Conservation (phyloP, 2,113 vertebrate genomes). For the Ageneiosus marmoratus region DNA sequence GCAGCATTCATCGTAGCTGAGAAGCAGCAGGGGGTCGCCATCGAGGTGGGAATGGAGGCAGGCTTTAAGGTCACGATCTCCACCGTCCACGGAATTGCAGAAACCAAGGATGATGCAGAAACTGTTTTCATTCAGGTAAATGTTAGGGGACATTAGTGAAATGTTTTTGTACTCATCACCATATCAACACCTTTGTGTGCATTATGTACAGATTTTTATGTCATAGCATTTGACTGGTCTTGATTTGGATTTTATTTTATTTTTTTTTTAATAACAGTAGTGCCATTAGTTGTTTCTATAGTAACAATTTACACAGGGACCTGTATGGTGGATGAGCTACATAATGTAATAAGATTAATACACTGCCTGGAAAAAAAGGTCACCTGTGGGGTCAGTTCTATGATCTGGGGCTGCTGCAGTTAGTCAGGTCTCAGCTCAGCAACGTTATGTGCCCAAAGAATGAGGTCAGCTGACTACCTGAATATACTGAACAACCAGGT, state of each 20-base stretch:
- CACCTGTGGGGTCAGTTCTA: no score
- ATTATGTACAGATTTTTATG: background rate
- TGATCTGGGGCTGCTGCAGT: no score
- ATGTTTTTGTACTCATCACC: background rate
- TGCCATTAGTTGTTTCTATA: background rate
- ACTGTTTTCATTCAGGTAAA: conserved; percentile 85
- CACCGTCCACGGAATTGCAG: conserved; percentile 73
- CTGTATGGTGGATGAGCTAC: background rate
- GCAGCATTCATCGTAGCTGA: conserved; percentile 80
- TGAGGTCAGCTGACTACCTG: no score
- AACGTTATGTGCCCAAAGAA: no score
- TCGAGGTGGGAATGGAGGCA: conserved; percentile 75
- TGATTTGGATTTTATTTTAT: background rate
- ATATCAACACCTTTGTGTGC: background rate
- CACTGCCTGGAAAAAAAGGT: background rate
- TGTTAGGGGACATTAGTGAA: background rate
- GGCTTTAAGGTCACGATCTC: conserved; percentile 75
- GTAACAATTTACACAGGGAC: background rate
- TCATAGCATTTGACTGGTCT: background rate
- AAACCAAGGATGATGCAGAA: conserved; percentile 71
- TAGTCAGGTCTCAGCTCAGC: no score
- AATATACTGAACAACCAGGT: no score
- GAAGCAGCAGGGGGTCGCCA: conserved; percentile 80
- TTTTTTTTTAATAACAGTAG: background rate
- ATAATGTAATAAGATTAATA: background rate